Evolutionary conservation across 2,888 invertebrate genomes (phyloP).

Genomic region (Ophion slaviceki): DNA sequence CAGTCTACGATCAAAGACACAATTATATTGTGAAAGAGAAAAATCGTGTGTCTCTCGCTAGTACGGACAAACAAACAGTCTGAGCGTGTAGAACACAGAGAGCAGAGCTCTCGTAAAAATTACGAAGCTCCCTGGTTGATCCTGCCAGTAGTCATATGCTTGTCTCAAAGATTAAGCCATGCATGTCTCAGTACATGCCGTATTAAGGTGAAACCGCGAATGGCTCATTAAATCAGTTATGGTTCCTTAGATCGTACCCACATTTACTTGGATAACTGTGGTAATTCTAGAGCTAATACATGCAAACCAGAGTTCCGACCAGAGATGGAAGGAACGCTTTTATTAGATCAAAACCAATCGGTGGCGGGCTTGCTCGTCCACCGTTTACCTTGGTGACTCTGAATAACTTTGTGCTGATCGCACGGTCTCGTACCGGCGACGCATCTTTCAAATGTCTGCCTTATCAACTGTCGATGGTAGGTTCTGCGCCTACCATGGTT

Average conservation of each 20-base stretch:
- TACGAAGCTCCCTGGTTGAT: constrained; percentile 67
- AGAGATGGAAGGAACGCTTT: constrained; percentile 80
- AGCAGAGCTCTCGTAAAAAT: too few species aligned
- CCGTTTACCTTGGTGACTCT: too few species aligned
- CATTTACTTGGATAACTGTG: constrained; percentile 82
- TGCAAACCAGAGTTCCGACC: constrained; percentile 85
- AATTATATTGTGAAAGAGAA: too few species aligned
- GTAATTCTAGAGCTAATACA: constrained; percentile 89
- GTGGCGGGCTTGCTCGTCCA: too few species aligned
- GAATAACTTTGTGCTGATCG: background rate
- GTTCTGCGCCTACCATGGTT: constrained; percentile 88
- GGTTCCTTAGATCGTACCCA: constrained; percentile 85
- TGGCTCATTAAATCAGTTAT: constrained; percentile 87
- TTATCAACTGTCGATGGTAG: constrained; percentile 89
- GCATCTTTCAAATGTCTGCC: constrained; percentile 87
- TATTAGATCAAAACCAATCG: too few species aligned
- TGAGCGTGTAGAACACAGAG: too few species aligned
- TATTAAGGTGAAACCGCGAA: constrained; percentile 84
- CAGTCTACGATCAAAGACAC: too few species aligned
- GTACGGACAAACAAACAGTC: too few species aligned
- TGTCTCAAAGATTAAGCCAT: constrained; percentile 87
- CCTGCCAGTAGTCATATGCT: constrained; percentile 80
- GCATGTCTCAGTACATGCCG: constrained; percentile 65
- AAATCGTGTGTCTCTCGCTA: too few species aligned
- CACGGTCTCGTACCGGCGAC: too few species aligned